phyloP scores from a whole-genome alignment of 2,113 vertebrate genomes.

The Cathartes aura region DNA sequence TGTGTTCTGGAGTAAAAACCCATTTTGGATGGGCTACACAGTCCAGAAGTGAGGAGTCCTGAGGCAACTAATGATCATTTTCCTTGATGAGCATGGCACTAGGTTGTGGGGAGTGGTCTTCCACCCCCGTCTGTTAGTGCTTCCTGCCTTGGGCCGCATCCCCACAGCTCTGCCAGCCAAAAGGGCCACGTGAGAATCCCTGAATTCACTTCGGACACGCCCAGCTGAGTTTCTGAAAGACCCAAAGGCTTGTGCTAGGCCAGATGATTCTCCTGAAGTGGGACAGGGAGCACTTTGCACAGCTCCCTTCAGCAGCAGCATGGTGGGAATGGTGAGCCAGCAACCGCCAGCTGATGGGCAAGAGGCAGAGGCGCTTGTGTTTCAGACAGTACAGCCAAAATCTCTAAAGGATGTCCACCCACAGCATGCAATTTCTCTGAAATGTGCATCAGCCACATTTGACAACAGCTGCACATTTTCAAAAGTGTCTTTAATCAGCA shows the following conservation, averaged over 20 bases:
- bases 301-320: rapidly evolving
- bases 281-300: background rate
- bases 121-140: rapidly evolving
- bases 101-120: background rate
- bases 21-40: background rate
- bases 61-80: background rate
- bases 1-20: background rate
- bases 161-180: background rate
- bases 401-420: background rate
- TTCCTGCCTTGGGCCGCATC: background rate
- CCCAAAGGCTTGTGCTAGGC: background rate
- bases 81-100: rapidly evolving
- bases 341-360: background rate
- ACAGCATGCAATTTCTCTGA: background rate
- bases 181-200: rapidly evolving
- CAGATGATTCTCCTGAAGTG: background rate
- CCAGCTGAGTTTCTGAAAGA: background rate
- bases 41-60: background rate
- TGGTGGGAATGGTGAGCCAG: background rate
- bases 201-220: background rate
- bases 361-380: rapidly evolving
- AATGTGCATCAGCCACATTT: background rate
- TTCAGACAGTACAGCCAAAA: background rate
- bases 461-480: background rate
- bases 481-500: background rate